Base-by-base conservation (phyloP, 2,888 invertebrate genomes). In the Catocala sponsa region DNA sequence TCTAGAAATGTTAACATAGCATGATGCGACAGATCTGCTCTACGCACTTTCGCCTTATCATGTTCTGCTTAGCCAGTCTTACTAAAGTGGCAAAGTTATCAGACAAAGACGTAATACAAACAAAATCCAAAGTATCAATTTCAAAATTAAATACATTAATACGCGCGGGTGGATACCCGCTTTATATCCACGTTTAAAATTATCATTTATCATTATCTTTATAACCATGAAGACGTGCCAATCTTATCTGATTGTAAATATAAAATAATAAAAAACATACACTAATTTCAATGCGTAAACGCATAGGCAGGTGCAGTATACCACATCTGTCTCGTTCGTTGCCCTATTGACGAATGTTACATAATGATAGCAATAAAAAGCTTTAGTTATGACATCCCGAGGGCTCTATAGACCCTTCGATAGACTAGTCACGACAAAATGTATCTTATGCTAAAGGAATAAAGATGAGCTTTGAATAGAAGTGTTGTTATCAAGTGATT, bases 311-410 rank as follows among this genome's bases (percentile, higher is more conserved):
- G 78, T 77, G 75, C 67, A 63, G 55, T 58, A 51, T 54, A 33
- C 12, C 52, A 59, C 76, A 77, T 77, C 76, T 77, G 76, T 74
- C 73, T 74, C 55, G 67, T 65, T 72, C 66, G 57, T 60, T n/a
- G 56, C 73, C 73, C 66, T 65, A 67, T 61, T 74, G 72, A 76
- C 71, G 59, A 81, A 74, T 73, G 69, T 67, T 73, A 69, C 63
- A 72, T 70, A 75, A 72, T 77, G 65, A 50, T 68, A 57, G 66
- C 71, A 72, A 81, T 80, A 78, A 77, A 77, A 73, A 75, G 65
- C 65, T 71, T 71, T 71, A 50, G 59, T 75, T 73, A 25, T 68
- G 55, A 55, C 68, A 71, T 77, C 69, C 68, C 68, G 55, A 68
- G 78, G 78, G 74, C 73, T 70, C 70, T 59, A 64, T 62, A 63